Evolutionary conservation across 2,113 vertebrate genomes (phyloP).

Genomic region (Trogon surrucura): DNA sequence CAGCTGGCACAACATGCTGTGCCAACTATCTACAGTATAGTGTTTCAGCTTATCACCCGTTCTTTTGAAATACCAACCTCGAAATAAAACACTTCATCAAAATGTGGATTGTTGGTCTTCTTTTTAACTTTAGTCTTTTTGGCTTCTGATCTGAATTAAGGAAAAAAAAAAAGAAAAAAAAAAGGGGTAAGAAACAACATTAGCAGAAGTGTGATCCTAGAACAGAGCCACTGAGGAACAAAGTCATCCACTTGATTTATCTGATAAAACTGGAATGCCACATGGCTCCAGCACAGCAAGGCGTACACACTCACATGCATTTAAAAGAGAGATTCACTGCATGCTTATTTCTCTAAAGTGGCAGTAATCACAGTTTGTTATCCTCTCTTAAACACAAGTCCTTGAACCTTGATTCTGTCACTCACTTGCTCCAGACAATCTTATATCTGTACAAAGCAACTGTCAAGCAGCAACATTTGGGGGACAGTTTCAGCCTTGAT

Average conservation of each 20-base stretch:
- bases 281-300: slow-evolving; percentile 21
- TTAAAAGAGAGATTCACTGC: background rate
- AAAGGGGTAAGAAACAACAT: background rate
- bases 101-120: slow-evolving; percentile 98
- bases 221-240: background rate
- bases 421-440: background rate
- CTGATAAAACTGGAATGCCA: slow-evolving; percentile 24
- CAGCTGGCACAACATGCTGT: slow-evolving; percentile 10
- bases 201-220: background rate
- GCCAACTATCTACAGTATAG: slow-evolving; percentile 17
- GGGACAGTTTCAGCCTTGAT: background rate
- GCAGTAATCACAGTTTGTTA: background rate
- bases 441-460: background rate
- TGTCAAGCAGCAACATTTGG: background rate
- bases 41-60: slow-evolving; percentile 29
- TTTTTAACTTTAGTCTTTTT: slow-evolving; percentile 98
- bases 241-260: slow-evolving; percentile 32
- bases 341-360: background rate
- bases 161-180: background rate
- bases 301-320: background rate
- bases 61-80: slow-evolving; percentile 84
- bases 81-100: slow-evolving; percentile 98
- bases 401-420: background rate
- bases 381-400: background rate
- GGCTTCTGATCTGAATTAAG: slow-evolving; percentile 86